These are phyloP conservation scores for Diaprepes abbreviatus DNA, from an alignment of 2,888 invertebrate species.

Conservation along the genomic window DNA sequence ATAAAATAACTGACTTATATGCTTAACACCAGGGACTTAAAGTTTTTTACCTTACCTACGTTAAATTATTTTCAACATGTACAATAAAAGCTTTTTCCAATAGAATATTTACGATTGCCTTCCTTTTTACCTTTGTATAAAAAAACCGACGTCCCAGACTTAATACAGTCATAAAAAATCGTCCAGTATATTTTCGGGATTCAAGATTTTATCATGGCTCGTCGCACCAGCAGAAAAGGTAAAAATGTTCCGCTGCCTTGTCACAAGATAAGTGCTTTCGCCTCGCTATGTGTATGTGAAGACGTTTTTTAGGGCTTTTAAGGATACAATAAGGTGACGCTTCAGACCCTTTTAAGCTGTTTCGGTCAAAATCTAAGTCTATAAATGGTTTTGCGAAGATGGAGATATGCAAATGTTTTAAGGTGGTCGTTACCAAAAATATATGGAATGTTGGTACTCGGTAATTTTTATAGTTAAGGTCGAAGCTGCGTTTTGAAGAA, in stretches of 20 bases:
- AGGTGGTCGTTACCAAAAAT: background rate
- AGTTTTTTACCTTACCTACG: no score
- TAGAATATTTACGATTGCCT: no score
- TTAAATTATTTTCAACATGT: no score
- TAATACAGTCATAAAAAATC: conserved; percentile 25
- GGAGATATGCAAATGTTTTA: conserved; percentile 21
- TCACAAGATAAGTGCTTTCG: conserved; percentile 12
- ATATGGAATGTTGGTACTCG: background rate
- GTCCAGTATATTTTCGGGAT: conserved; percentile 4
- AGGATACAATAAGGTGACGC: conserved; percentile 19
- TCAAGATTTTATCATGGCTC: conserved; percentile 21
- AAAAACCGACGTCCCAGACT: background rate
- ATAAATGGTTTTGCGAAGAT: conserved; percentile 19
- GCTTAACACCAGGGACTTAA: no score
- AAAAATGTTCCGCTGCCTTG: conserved; percentile 10
- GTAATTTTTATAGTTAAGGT: no score
- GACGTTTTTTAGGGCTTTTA: conserved; percentile 22
- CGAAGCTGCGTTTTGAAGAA: no score
- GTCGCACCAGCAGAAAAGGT: conserved; percentile 23
- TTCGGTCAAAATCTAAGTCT: conserved; percentile 20
- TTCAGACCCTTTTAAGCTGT: conserved; percentile 27
- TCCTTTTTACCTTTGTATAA: background rate
- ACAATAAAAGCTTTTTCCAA: no score
- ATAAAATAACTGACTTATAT: no score
- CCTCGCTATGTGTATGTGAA: conserved; percentile 12